Evolutionary conservation across 2,888 invertebrate genomes (phyloP), one percentile per base, ranked within the genome.

Genomic region (Teleogryllus oceanicus): DNA sequence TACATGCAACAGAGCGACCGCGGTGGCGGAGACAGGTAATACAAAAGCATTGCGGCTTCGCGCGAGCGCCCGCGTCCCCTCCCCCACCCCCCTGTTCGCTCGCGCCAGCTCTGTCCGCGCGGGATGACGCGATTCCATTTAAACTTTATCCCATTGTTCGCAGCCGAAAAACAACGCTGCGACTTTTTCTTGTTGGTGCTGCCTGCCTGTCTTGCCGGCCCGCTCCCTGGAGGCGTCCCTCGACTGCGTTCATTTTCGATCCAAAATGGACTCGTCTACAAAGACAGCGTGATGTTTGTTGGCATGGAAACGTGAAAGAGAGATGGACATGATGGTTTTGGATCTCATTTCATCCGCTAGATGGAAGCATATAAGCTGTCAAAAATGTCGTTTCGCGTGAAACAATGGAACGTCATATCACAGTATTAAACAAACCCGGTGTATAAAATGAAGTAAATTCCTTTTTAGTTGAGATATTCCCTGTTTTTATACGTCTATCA

Each of bases 281-380:
- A 62, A 62, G 62, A 62, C 62, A 62, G 62, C 13, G n/a, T 62
- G 62, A 62, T 79, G 79, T 79, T 50, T 79, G 79, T 79, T 79
- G 79, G 79, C 79, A 79, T 79, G 79, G 79, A 74, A 79, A 79
- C 79, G 77, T 20, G 18, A 76, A 16, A 24, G 37, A 50, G 74
- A 51, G 76, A 79, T 76, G 79, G 79, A 79, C 79, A 79, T 76
- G 49, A 79, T 49, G 12, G 78, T 62, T 62, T 62, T 62, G 79
- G 50, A 79, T 79, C 76, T 76, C 79, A 79, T 79, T 79, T 79
- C 79, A 79, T 51, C 76, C 76, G 76, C 76, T 79, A 79, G 76
- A 79, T 79, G 79, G 79, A 77, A 76, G 62, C 62, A 79, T 76
- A 79, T 76, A 79, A 79, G 79, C 79, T 79, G 79, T 79, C 79